Conservation (phyloP, 2,113 vertebrate species). For the Lynx canadensis region DNA sequence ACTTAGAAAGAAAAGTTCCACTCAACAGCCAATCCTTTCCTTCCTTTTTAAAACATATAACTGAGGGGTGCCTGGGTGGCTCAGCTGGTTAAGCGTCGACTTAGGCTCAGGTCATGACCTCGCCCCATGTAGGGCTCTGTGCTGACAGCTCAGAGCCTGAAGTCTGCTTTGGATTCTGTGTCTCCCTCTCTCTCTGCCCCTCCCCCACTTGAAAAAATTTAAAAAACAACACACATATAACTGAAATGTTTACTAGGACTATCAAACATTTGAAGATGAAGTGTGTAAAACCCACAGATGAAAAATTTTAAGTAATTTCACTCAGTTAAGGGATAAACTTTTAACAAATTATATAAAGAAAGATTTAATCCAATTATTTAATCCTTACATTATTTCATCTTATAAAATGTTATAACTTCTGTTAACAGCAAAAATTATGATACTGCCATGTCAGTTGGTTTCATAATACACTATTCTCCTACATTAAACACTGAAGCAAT, state of each 20-base stretch:
- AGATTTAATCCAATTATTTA: constrained; percentile 17
- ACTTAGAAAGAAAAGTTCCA: not conserved
- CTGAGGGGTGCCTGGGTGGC: no score
- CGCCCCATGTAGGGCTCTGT: no score
- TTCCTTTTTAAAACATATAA: not conserved
- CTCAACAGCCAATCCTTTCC: not conserved
- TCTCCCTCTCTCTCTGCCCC: no score
- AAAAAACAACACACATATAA: not conserved
- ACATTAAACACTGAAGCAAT: not conserved
- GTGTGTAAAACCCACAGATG: not conserved
- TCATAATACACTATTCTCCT: not conserved
- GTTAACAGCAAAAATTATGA: not conserved
- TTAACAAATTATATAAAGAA: not conserved
- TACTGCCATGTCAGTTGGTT: not conserved
- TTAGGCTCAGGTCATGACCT: no score
- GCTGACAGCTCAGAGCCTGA: no score
- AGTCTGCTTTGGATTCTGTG: no score
- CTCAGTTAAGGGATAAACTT: not conserved
- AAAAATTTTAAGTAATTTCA: not conserved
- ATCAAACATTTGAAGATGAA: not conserved
- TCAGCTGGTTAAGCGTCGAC: no score
- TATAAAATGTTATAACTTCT: not conserved
- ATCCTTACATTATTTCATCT: not conserved
- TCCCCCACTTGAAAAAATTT: no score
- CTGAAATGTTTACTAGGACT: not conserved